Percentiles rank a stretch among this genome's conserved stretches.
Evolutionary conservation across 2,113 vertebrate species (phyloP).

Genomic region (Polyodon spathula): DNA sequence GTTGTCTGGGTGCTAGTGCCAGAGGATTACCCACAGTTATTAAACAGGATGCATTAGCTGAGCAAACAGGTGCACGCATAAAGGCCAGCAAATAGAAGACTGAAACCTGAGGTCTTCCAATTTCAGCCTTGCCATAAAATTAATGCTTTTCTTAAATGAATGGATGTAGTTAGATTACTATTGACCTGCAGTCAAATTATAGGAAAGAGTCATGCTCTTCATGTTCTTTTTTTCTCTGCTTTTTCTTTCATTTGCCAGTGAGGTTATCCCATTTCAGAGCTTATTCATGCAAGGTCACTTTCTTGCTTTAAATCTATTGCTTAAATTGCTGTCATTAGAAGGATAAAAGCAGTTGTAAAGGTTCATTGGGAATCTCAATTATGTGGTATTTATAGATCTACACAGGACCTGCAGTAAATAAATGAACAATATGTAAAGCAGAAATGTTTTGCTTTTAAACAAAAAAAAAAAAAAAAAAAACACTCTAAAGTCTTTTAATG

Average conservation of each 20-base stretch:
- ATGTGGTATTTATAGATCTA: no score
- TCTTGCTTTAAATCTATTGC: neutral
- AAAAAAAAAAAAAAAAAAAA: no score
- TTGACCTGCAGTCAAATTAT: constrained; percentile 59
- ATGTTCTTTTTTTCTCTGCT: constrained; percentile 38
- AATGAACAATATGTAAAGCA: no score
- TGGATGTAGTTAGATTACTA: constrained; percentile 64
- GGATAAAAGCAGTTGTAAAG: neutral
- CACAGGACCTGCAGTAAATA: no score
- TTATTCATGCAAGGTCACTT: neutral
- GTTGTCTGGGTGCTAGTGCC: constrained; percentile 87
- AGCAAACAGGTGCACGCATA: constrained; percentile 94
- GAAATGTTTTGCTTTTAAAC: no score
- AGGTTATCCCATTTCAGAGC: constrained; percentile 36
- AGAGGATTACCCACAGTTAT: constrained; percentile 90
- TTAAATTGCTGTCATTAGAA: no score
- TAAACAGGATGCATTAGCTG: constrained; percentile 83
- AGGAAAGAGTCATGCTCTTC: constrained; percentile 61
- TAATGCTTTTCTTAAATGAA: constrained; percentile 70
- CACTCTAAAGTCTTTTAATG: no score
- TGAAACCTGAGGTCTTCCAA: constrained; percentile 74
- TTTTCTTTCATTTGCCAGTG: constrained; percentile 48
- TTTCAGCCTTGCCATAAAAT: constrained; percentile 66
- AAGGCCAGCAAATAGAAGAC: constrained; percentile 68
- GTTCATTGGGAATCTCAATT: neutral